Conservation (phyloP, 2,797 vertebrate species). For the Muscicapa striata region DNA sequence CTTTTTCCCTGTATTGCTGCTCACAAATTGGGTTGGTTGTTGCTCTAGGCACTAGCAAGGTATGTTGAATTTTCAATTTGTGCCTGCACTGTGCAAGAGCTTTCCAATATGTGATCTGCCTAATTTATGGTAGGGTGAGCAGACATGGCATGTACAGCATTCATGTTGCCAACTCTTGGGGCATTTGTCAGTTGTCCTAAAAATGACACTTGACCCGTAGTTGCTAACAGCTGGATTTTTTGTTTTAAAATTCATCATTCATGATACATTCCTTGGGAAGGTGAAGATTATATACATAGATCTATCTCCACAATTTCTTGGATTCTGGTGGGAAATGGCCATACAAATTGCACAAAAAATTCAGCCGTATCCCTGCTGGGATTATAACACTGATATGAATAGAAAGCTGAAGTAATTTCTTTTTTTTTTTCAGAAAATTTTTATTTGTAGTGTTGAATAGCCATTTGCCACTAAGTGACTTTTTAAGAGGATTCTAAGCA, state of each 20-base stretch:
- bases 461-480: conserved; percentile 52
- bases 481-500: conserved; percentile 51
- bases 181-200: background rate
- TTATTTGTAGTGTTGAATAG: conserved; percentile 50
- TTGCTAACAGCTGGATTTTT: background rate
- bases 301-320: background rate
- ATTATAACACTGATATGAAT: background rate
- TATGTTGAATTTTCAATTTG: background rate
- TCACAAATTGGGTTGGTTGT: background rate
- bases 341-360: background rate
- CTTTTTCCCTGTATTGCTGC: background rate
- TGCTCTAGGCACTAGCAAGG: background rate
- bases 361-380: background rate
- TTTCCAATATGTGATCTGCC: background rate
- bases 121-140: background rate
- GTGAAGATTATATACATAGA: background rate
- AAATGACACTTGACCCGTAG: background rate
- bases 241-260: background rate
- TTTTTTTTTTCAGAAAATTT: background rate
- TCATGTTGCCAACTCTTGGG: background rate
- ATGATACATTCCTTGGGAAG: background rate
- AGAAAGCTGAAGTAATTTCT: background rate
- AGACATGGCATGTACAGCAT: background rate
- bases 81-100: accelerated
- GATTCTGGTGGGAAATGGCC: background rate